Conservation (phyloP, 2,888 invertebrate species). For the Drosophila birchii region DNA sequence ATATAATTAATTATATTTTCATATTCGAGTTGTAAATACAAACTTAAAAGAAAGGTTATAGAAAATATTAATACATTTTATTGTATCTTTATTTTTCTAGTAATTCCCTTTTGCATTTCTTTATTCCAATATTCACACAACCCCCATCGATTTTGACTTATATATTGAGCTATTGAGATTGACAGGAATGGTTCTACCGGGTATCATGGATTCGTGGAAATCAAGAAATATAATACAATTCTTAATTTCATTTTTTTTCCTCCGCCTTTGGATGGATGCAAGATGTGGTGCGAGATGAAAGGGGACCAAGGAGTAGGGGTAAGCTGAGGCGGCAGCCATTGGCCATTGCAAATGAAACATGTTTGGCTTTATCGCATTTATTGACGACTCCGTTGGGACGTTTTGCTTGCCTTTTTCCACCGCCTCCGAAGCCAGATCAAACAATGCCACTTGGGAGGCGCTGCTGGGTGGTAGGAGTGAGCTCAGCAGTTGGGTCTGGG, state of each 20-base stretch:
- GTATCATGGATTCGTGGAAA: conserved; percentile 31
- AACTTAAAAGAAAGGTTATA: too few relatives aligned
- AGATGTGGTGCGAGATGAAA: conserved; percentile 37
- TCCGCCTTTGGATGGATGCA: conserved; percentile 2
- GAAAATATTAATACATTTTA: too few relatives aligned
- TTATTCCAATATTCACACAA: neutral
- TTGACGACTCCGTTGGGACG: conserved; percentile 79
- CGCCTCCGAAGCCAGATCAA: conserved; percentile 61
- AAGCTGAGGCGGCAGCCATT: conserved; percentile 39
- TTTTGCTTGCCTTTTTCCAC: conserved; percentile 55
- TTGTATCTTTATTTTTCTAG: too few relatives aligned
- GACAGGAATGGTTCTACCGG: conserved; percentile 16
- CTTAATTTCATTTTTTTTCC: conserved; percentile 27
- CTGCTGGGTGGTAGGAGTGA: neutral
- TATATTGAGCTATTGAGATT: conserved; percentile 21
- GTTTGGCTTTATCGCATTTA: conserved; percentile 81
- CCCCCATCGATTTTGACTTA: conserved; percentile 8
- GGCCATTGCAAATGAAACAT: conserved; percentile 76
- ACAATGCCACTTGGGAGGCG: conserved; percentile 61
- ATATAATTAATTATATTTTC: neutral
- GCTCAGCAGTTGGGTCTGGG: neutral
- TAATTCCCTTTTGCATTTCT: neutral
- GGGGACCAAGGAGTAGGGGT: conserved; percentile 2
- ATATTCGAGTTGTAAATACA: too few relatives aligned
- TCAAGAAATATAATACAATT: conserved; percentile 33